Percentiles rank a stretch among this genome's conserved stretches.
Evolutionary conservation across 2,888 invertebrate genomes (phyloP).

Genomic region (Acleris literana): DNA sequence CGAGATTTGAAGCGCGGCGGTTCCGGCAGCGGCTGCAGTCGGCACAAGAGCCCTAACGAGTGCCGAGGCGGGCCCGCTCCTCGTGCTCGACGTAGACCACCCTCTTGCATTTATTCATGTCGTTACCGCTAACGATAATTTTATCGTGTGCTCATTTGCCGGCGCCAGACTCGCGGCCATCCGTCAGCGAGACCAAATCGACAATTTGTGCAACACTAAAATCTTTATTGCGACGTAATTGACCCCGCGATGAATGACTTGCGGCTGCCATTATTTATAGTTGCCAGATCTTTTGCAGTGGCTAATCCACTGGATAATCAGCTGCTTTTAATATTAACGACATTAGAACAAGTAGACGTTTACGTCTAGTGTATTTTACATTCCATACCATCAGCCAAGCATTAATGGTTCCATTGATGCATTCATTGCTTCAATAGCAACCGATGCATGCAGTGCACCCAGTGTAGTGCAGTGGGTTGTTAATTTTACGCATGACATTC

Average conservation of each 20-base stretch:
- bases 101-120: constrained; percentile 85
- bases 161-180: constrained; percentile 80
- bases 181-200: constrained; percentile 80
- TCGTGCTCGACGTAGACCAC: constrained; percentile 63
- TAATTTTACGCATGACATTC: too few species aligned
- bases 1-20: constrained; percentile 43
- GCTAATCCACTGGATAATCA: too few species aligned
- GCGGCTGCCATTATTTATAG: constrained; percentile 59
- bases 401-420: too few species aligned
- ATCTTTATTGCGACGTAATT: constrained; percentile 81
- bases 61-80: constrained; percentile 54
- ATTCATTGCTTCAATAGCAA: too few species aligned
- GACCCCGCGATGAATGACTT: constrained; percentile 73
- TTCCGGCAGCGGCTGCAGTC: constrained; percentile 45
- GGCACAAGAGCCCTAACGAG: constrained; percentile 77
- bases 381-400: too few species aligned
- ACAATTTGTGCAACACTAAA: constrained; percentile 82
- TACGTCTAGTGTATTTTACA: too few species aligned
- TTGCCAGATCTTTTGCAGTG: constrained; percentile 51
- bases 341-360: too few species aligned
- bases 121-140: constrained; percentile 85
- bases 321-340: constrained; percentile 35
- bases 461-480: too few species aligned
- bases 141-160: constrained; percentile 84
- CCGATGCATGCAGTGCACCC: too few species aligned